Base-by-base conservation (phyloP, 2,113 vertebrate species). In the Orthonyx spaldingii region DNA sequence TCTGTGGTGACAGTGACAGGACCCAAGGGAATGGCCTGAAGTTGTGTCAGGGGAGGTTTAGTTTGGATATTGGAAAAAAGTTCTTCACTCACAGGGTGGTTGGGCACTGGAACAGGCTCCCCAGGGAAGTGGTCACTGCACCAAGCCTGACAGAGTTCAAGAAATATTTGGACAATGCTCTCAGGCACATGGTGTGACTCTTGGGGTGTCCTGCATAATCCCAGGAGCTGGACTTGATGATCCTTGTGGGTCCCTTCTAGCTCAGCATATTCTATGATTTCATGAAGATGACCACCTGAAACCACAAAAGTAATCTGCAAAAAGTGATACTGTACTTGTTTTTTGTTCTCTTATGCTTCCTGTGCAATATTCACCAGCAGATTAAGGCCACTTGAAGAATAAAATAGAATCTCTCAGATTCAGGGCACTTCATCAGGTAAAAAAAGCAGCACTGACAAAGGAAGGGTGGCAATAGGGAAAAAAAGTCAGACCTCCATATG, bases 31-130 rank as follows among this genome's bases (percentile, higher is more conserved):
- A 5, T 11, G 10, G 10, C 24, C 41, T 70, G 5, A 41, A 70
- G 13, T 6, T 63, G 32, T 33, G 6, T 13, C 50, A 28, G 10
- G 12, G 10, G 16, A 72, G 7, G 68, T 23, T 74, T 33, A 37
- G 23, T 18, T 16, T 65, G 5, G 3, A 4, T 20, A n/a, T 52
- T 13, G 66, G 44, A 14, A n/a, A 33, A 32, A 64, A 6, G 4
- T 26, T 47, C 4, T 41, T 35, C 13, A 24, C 6, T 7, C 11
- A n/a, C 22, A 89, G 10, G 1, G 10, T 59, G 23, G 0, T 0
- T 42, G 37, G 37, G 22, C 15, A 74, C 37, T 59, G 12, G 3
- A 50, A 65, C 10, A 59, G 26, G 15, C 22, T 59, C 3, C 12
- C 4, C 16, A 39, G 6, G 24, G 32, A 13, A 21, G 21, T 13